Conservation (phyloP, 2,113 vertebrate species). For the Mirounga angustirostris region DNA sequence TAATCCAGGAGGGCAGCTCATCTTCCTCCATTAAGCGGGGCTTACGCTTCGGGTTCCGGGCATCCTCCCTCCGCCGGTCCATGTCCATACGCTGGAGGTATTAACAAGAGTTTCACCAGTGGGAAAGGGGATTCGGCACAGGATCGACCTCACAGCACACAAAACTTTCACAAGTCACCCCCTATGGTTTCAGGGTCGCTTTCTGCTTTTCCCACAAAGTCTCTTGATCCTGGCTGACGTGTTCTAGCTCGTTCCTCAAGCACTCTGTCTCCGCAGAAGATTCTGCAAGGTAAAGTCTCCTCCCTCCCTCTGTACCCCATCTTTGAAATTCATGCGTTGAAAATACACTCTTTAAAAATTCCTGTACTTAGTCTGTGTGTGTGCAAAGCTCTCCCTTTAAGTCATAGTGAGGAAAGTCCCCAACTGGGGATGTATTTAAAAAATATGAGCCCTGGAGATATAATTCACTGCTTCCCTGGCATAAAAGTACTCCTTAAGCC, state of each 20-base stretch:
- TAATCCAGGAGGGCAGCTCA: constrained; percentile 97
- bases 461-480: neutral
- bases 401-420: neutral
- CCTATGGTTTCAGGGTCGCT: neutral
- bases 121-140: neutral
- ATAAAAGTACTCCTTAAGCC: neutral
- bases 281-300: neutral
- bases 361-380: neutral
- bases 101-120: neutral
- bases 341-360: neutral
- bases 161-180: neutral
- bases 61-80: constrained; percentile 96
- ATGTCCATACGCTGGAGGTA: constrained; percentile 95
- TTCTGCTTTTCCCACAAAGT: neutral
- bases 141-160: rapidly evolving
- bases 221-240: neutral
- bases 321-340: neutral
- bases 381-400: neutral
- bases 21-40: constrained; percentile 99
- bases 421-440: neutral
- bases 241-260: neutral
- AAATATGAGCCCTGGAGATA: neutral
- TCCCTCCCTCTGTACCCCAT: neutral
- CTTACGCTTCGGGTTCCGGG: constrained; percentile 96
- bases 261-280: neutral